Evolutionary conservation across 2,797 vertebrate genomes (phyloP).

Genomic region (Poecilia gillii): DNA sequence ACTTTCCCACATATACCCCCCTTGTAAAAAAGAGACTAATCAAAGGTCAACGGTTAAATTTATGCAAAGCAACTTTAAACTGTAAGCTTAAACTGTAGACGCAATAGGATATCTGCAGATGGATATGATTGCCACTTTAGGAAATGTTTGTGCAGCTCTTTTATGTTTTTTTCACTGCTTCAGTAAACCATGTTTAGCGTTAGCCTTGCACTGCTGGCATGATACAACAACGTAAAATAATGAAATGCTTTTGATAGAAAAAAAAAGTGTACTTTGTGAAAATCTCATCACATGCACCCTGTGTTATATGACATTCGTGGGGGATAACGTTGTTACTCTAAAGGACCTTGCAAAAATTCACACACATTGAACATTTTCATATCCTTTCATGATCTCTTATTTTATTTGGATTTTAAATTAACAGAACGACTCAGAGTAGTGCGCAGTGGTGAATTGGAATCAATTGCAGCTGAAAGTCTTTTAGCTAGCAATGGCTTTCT

Average conservation of each 20-base stretch:
- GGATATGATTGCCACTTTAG: not conserved
- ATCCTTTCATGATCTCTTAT: not conserved
- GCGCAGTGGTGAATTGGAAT: not conserved
- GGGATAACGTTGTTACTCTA: not conserved
- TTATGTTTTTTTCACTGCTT: not conserved
- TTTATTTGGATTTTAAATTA: not conserved
- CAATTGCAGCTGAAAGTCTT: not conserved
- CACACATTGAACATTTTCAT: not conserved
- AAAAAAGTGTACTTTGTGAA: not conserved
- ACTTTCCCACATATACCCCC: constrained; percentile 11
- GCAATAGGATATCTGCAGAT: not conserved
- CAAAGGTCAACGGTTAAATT: constrained; percentile 18
- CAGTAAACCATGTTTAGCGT: not conserved
- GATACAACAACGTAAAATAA: constrained; percentile 1
- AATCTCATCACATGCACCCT: not conserved
- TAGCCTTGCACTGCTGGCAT: constrained; percentile 1
- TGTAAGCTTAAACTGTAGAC: not conserved
- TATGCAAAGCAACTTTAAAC: constrained; percentile 46
- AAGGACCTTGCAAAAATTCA: not conserved
- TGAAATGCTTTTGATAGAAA: constrained; percentile 1
- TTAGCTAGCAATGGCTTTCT: not conserved
- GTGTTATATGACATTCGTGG: not conserved
- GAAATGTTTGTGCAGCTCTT: constrained; percentile 7
- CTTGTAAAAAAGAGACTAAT: not conserved
- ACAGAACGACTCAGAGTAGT: not conserved